These are phyloP conservation scores for Micromesistius poutassou DNA, from an alignment of 2,797 vertebrate species.

Conservation along the genomic window DNA sequence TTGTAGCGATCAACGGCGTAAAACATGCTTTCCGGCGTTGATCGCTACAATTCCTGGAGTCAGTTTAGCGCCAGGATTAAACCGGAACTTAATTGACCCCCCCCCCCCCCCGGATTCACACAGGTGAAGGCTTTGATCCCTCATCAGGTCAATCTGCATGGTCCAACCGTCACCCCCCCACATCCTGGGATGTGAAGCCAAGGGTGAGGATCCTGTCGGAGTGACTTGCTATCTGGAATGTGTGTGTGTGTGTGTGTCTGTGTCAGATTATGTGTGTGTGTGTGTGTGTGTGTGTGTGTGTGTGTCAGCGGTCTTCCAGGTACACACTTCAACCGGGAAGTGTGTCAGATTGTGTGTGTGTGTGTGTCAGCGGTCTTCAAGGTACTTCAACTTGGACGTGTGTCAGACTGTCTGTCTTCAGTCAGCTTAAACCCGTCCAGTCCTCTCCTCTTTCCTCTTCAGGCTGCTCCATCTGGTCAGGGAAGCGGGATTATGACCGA, in stretches of 20 bases:
- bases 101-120: not conserved
- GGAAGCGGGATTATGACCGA: not conserved
- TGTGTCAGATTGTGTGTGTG: too few relatives aligned
- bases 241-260: too few relatives aligned
- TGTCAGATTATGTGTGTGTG: too few relatives aligned
- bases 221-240: not conserved
- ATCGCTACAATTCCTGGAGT: too few relatives aligned
- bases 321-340: too few relatives aligned
- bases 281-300: too few relatives aligned
- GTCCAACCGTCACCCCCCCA: not conserved
- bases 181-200: not conserved
- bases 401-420: not conserved
- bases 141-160: not conserved
- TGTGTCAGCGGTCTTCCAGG: too few relatives aligned
- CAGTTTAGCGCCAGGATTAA: too few relatives aligned
- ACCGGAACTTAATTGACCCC: too few relatives aligned
- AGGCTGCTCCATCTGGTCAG: not conserved
- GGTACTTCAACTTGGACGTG: not conserved
- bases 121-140: not conserved
- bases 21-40: too few relatives aligned
- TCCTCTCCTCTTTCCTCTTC: not conserved
- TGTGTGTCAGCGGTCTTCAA: too few relatives aligned
- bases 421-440: not conserved
- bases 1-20: too few relatives aligned
- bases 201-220: not conserved